Base-by-base conservation (phyloP, 2,888 invertebrate species). In the Sinelater perroti region DNA sequence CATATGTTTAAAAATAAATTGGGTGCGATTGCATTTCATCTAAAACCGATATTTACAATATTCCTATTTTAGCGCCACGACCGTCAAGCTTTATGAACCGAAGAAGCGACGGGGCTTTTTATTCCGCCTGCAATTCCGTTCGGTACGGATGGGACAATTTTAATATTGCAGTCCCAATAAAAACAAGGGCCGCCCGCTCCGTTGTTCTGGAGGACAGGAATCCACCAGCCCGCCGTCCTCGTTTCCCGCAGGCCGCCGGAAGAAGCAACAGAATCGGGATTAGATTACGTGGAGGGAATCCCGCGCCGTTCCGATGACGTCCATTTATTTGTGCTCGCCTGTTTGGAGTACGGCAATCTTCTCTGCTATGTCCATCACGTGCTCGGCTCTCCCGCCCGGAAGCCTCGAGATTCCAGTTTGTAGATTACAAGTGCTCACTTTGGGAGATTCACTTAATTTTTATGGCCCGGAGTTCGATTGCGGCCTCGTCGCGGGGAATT, bases 291-390 rank as follows among this genome's bases (percentile, higher is more conserved):
- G 26, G n/a, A 20, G 40, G 6, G 26, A 40, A 40, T 21, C 24
- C n/a, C 24, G 24, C 10, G 40, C 24, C 24, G 40, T 40, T 21
- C 24, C 24, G 11, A 40, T 50, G 50, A 50, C 40, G 50, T 38
- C 40, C 50, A 50, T 50, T 50, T 50, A 40, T 50, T 50, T 50
- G 50, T 30, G 50, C 30, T 50, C 40, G 50, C 36, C 26, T 50
- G 38, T 40, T 50, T 40, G 30, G 40, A 40, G 38, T 16, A 7
- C 46, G 30, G 30, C 38, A 38, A 30, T 50, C 38, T 38, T 28
- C 36, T 50, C 40, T 35, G 2, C 36, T 50, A 50, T 50, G 40
- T 50, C 38, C 40, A 28, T 50, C 50, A 50, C 50, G 50, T 50
- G 40, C 50, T n/a, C 40, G n/a, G 28, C 50, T 28, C 50, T 38